Base-by-base conservation (phyloP, 2,113 vertebrate species). In the Hemiscyllium ocellatum region DNA sequence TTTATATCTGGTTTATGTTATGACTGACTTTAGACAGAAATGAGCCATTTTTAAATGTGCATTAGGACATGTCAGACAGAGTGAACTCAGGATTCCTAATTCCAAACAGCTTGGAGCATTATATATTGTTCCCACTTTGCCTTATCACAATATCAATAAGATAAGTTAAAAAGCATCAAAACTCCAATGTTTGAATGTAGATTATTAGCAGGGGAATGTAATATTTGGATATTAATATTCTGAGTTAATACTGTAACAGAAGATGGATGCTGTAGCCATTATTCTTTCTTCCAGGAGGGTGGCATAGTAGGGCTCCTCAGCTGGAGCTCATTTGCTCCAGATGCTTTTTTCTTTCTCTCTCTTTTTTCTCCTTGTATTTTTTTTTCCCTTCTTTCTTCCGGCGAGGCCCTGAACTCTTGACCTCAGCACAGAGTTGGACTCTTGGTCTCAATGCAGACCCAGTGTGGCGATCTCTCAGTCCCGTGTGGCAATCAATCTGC, bases 201-300 rank as follows among this genome's bases (percentile, higher is more conserved):
- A 33, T 10, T 72, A 26, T 15, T 42, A 47, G 47, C 69, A 95
- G 65, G 66, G 8, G 22, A 50, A 50, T 33, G 68, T 22, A 47
- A 76, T 29, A 95, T 95, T 72, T 50, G 50, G 93, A 95, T 72
- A 95, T 72, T 95, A 95, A 95, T 26, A 52, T 72, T 72, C 24
- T 10, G 24, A 10, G 3, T 50, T 47, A 22, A 70, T 47, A 94
- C 37, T 95, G 66, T 69, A 47, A 6, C 68, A 95, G 47, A 95
- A 95, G 69, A 95, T 95, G 94, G 69, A 72, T 72, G 47, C 68
- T 6, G 69, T 12, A 33, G 94, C 47, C 47, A 50, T 66, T 70
- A 37, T 70, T 68, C 56, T 61, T 61, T 61, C 56, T 61, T 61
- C 56, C 56, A 61, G 12, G 10, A 61, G 7, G 56, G 56, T 10